Conservation (phyloP, 2,888 invertebrate species). For the Cataglyphis altisquamis region DNA sequence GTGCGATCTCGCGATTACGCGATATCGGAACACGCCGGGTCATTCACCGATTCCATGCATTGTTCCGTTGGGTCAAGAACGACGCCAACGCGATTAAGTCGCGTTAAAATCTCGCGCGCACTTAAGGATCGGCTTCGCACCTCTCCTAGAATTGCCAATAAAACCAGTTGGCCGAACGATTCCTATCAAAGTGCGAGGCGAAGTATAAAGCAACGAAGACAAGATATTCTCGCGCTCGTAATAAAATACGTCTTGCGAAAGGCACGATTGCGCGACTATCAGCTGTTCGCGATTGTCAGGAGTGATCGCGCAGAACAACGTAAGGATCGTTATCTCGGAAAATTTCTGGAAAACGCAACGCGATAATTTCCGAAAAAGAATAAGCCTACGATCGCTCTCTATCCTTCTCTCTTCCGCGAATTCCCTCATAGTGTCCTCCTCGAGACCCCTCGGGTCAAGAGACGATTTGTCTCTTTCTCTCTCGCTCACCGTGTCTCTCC, state of each 20-base stretch:
- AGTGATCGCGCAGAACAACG: not conserved
- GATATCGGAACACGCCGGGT: slow-evolving; percentile 44
- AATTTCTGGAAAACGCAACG: not conserved
- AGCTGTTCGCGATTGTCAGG: not conserved
- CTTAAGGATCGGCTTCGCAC: slow-evolving; percentile 62
- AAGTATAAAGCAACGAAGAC: slow-evolving; percentile 18
- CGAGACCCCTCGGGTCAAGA: slow-evolving; percentile 64
- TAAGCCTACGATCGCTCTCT: slow-evolving; percentile 51
- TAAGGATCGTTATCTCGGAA: not conserved
- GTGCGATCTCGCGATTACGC: slow-evolving; percentile 39
- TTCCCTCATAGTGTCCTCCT: slow-evolving; percentile 46
- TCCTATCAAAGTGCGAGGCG: not conserved
- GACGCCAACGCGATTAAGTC: slow-evolving; percentile 68
- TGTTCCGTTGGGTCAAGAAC: slow-evolving; percentile 69
- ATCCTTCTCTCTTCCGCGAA: slow-evolving; percentile 5
- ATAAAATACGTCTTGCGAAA: slow-evolving; percentile 10
- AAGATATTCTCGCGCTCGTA: slow-evolving; percentile 11
- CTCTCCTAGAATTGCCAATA: slow-evolving; percentile 71
- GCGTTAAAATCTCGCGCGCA: slow-evolving; percentile 47
- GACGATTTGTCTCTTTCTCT: slow-evolving; percentile 59
- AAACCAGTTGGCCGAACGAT: slow-evolving; percentile 66
- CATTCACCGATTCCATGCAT: slow-evolving; percentile 72
- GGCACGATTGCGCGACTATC: not conserved
- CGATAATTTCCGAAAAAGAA: slow-evolving; percentile 49
- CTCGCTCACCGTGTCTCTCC: slow-evolving; percentile 12